Base-by-base conservation (phyloP, 2,888 invertebrate genomes). In the Nysson spinosus region DNA sequence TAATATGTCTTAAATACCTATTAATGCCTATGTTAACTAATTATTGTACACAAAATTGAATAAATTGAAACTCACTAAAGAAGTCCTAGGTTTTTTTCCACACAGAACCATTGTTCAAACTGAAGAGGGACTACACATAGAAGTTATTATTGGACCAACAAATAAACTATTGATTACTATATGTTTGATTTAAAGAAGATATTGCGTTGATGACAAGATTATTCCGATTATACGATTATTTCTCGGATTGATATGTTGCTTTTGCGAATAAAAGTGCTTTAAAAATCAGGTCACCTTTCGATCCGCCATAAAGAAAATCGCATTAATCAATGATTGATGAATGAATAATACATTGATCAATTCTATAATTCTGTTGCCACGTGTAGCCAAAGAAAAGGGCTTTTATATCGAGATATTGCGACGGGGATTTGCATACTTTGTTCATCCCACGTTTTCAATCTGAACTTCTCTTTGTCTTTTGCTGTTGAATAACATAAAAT, bases 341-440 rank as follows among this genome's bases (percentile, higher is more conserved):
- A 19, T 26, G 35, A 24, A 14, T n/a, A n/a, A n/a, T n/a, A n/a
- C 42, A 12, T 12, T 37, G 47, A 57, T 64, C 46, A 64, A 55
- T 51, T 28, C 32, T 35, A 52, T 52, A 65, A 65, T 52, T 66
- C 37, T 5, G 6, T 16, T 14, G 9, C 6, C 7, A 12, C 11
- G 30, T n/a, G 4, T 4, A 6, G 9, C 9, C 11, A 14, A 4
- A 34, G 4, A 9, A 6, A 9, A 4, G 7, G 7, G 37, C 47
- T 32, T 64, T 58, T 58, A 58, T 26, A 60, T 52, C 35, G 20
- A 16, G 30, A 22, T 12, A 32, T 26, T 54, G 20, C 37, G 46
- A 46, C 50, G 28, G 42, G 51, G 7, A 35, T 65, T 55, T 63
- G 35, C 65, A 55, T 55, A 47, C 17, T 12, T 19, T 39, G 12